These are phyloP conservation scores for Caradrina kadenii DNA, from an alignment of 2,888 invertebrate genomes.

Conservation along the genomic window DNA sequence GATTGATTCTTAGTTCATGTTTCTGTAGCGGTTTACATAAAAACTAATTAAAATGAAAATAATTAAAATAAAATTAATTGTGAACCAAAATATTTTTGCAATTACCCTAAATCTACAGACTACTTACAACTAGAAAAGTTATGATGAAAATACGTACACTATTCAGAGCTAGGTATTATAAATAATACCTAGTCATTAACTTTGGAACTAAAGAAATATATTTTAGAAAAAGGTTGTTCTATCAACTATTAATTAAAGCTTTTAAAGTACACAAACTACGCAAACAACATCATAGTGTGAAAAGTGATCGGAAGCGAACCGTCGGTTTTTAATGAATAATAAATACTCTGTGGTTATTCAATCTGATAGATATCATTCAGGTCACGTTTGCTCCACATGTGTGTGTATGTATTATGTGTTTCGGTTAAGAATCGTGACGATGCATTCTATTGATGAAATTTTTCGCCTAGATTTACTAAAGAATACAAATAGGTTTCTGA, in stretches of 20 bases:
- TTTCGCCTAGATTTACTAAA: background rate
- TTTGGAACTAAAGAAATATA: background rate
- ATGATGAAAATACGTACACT: background rate
- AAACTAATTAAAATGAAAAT: background rate
- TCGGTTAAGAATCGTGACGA: constrained; percentile 11
- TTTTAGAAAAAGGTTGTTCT: background rate
- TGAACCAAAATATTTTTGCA: background rate
- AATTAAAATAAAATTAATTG: background rate
- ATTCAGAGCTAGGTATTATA: background rate
- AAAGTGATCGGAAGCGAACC: too few relatives aligned
- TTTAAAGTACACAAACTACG: background rate
- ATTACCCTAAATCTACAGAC: background rate
- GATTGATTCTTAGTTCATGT: background rate
- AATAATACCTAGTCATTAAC: background rate
- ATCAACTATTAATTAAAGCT: background rate
- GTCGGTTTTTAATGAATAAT: constrained; percentile 16
- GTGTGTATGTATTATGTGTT: background rate
- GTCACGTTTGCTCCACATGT: constrained; percentile 32
- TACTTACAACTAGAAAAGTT: background rate
- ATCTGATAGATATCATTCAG: constrained; percentile 27
- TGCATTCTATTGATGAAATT: constrained; percentile 1
- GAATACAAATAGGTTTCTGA: background rate
- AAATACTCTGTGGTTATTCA: constrained; percentile 8
- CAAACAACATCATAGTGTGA: background rate
- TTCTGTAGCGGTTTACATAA: background rate